Evolutionary conservation across 2,888 invertebrate species (phyloP), one percentile per base, ranked within the genome.

Genomic region (Rhingia rostrata): DNA sequence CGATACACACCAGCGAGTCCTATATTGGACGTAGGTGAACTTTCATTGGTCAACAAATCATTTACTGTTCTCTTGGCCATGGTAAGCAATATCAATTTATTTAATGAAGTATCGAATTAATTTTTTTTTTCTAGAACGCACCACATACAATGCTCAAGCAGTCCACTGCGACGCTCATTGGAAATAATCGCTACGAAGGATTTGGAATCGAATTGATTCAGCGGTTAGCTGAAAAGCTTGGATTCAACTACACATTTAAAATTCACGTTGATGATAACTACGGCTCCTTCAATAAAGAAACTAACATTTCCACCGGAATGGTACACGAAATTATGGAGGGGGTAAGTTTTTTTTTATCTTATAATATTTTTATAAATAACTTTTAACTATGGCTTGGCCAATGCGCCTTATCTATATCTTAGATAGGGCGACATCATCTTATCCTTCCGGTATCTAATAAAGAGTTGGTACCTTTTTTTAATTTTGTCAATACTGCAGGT

Each of bases 121-220:
- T 9, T 45, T 22, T 4, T 22, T 58, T 47, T 7, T 72, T 60
- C 45, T 54, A 97, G 97, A 97, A 95, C 89, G 93, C 94, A 30
- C 98, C 98, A 0, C 98, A 98, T 89, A 95, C 96, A 4, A 97
- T 97, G 95, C 90, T 95, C 14, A 96, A 95, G 88, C 94, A 95
- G 87, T 95, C 95, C 0, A 92, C 94, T 41, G 92, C 89, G 39
- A 93, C 92, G 72, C 92, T 96, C 60, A 92, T 92, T 14, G 97
- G 97, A 0, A 97, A 97, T 88, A 95, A 95, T 82, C 94, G 95
- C 12, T 97, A 94, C 89, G 96, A 97, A 92, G 97, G 97, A 0
- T 98, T 96, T 89, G 96, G 96, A 5, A 94, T 98, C 51, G 98
- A 98, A 89, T 91, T 98, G 4, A 95, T 98, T 66, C 93, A 95